Base-by-base conservation (phyloP, 1,140 invertebrate species). In the Achroia grisella region DNA sequence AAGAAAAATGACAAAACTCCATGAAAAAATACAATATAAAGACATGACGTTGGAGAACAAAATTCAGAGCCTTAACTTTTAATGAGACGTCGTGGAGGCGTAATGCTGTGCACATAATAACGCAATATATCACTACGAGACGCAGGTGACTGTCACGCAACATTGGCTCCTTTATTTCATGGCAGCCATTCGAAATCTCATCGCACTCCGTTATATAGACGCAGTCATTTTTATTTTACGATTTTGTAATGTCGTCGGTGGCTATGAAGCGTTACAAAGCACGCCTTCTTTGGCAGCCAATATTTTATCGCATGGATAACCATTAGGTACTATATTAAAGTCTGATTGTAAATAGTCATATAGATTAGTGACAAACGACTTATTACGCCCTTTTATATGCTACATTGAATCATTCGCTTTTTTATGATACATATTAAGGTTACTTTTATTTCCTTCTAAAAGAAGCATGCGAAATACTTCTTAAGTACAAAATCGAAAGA, bases 211-310 rank as follows among this genome's bases (percentile, higher is more conserved):
- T 34, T 46, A 50, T 48, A 48, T 41, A 48, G 31, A 39, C 48
- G 39, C 31, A 52, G 46, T 52, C 52, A 48, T 57, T 50, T 55
- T 62, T 54, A 55, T 54, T 58, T 58, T 48, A 62, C 55, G 48
- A 55, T 58, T 52, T 52, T 62, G 54, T 47, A 47, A 47, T 47
- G 50, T 42, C 40, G 13, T 23, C 23, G 23, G n/a, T 33, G 39
- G 43, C 49, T 37, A 37, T 31, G 43, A 46, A 51, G 28, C 31
- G 28, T 23, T 11, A 23, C n/a, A 13, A 41, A 3, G 14, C 23
- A 33, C 11, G 17, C 12, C 10, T 30, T 43, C 37, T 42, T 42
- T 39, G 36, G 39, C 42, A 36, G 41, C 23, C 15, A 29, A 29
- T 51, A 39, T 51, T 51, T 44, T 44, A 40, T 34, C 27, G 28